Conservation (phyloP, 2,113 vertebrate genomes). For the Sinocyclocheilus maitianheensis region DNA sequence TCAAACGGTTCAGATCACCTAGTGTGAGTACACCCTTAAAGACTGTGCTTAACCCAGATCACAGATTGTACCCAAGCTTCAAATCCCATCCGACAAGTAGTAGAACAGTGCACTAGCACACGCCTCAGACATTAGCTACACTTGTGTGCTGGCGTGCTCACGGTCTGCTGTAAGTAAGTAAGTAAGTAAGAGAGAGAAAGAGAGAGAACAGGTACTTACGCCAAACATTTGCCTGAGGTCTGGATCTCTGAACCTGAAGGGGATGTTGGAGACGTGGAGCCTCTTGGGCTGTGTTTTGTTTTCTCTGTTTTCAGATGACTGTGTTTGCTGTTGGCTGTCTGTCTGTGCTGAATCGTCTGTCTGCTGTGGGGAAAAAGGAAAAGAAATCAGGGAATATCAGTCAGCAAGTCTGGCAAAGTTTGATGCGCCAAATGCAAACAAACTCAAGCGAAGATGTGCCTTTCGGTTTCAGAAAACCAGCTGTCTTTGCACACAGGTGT, state of each 20-base stretch:
- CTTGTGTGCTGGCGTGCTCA: background rate
- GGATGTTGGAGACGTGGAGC: conserved; percentile 97
- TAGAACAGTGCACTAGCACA: background rate
- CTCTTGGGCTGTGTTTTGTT: conserved; percentile 95
- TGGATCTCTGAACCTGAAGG: conserved; percentile 95
- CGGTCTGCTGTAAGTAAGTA: background rate
- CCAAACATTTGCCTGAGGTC: conserved; percentile 99
- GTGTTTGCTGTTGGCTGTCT: conserved; percentile 88
- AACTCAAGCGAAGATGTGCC: background rate
- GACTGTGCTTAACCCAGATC: background rate
- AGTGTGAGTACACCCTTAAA: no score
- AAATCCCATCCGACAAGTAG: background rate
- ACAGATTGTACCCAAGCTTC: background rate
- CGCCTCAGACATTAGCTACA: background rate
- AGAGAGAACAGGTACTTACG: conserved; percentile 75
- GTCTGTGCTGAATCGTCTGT: conserved; percentile 92
- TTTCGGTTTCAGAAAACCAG: background rate
- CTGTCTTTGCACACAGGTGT: background rate
- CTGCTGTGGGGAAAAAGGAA: conserved; percentile 79
- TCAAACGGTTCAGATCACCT: background rate
- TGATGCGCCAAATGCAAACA: background rate
- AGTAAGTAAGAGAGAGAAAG: background rate
- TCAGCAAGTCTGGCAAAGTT: background rate
- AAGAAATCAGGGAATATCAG: background rate
- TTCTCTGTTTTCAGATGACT: conserved; percentile 90